A percentile compares a stretch with the other conserved stretches of the same genome.
Conservation (phyloP, 2,888 invertebrate species). For the Drepana falcataria region DNA sequence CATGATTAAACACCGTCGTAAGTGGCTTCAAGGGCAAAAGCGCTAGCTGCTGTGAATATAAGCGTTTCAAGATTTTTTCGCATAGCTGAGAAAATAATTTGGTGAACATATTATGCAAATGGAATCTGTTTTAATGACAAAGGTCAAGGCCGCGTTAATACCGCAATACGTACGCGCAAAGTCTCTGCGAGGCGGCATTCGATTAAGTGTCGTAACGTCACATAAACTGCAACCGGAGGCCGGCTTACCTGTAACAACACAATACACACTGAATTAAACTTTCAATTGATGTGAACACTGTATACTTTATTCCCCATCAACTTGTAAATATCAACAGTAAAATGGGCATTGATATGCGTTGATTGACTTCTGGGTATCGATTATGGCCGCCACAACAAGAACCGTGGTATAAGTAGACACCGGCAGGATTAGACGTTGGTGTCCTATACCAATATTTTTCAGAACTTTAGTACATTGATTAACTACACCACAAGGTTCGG, state of each 20-base stretch:
- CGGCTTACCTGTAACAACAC: conserved; percentile 68
- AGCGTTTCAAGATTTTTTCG: neutral
- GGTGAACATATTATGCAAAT: neutral
- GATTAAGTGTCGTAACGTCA: conserved; percentile 32
- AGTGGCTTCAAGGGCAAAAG: neutral
- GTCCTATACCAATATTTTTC: no score
- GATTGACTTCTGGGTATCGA: no score
- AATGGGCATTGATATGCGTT: no score
- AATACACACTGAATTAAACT: conserved; percentile 1
- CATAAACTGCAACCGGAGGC: conserved; percentile 48
- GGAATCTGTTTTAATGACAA: conserved; percentile 15
- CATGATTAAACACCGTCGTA: no score
- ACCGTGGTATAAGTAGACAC: no score
- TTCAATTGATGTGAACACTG: no score
- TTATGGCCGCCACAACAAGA: no score
- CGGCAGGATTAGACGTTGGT: no score
- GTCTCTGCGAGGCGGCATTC: conserved; percentile 53
- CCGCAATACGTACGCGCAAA: conserved; percentile 15
- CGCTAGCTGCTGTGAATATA: neutral
- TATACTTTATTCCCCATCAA: no score
- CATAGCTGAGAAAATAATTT: neutral
- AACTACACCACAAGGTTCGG: no score
- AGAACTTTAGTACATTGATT: no score
- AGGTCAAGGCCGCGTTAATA: conserved; percentile 28
- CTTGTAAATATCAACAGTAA: no score